Percentiles rank a stretch among this genome's conserved stretches.
These are phyloP conservation scores for Aleiodes testaceus DNA, from an alignment of 2,888 invertebrate species.

Conservation along the genomic window DNA sequence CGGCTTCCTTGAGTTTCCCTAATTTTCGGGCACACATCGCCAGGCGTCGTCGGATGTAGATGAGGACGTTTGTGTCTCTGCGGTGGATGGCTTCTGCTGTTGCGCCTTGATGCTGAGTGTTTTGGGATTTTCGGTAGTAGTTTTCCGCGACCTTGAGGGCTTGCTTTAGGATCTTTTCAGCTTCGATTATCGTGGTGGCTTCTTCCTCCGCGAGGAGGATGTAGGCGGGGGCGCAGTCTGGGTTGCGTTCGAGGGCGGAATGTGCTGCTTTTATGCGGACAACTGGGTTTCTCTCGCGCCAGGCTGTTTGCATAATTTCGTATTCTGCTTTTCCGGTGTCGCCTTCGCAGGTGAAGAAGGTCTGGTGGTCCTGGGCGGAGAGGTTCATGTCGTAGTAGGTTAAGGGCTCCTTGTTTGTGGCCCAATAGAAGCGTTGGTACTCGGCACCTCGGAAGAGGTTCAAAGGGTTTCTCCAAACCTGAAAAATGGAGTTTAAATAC, in stretches of 20 bases:
- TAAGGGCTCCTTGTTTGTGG: constrained; percentile 93
- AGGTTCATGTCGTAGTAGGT: constrained; percentile 99
- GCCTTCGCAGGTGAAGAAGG: constrained; percentile 93
- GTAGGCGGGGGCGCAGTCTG: constrained; percentile 95
- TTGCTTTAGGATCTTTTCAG: constrained; percentile 87
- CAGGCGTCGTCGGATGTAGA: constrained; percentile 93
- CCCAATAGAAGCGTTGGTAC: constrained; percentile 95
- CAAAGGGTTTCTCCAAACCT: constrained; percentile 92
- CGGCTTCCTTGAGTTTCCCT: constrained; percentile 94
- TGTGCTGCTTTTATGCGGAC: constrained; percentile 93
- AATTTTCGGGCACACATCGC: constrained; percentile 98
- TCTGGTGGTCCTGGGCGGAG: constrained; percentile 98
- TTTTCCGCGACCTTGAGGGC: constrained; percentile 89
- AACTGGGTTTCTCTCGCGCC: constrained; percentile 94
- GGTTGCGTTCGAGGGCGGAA: constrained; percentile 87
- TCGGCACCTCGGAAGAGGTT: constrained; percentile 96
- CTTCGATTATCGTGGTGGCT: constrained; percentile 92
- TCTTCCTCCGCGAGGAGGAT: constrained; percentile 98
- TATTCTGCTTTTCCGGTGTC: constrained; percentile 91
- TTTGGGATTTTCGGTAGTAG: constrained; percentile 87
- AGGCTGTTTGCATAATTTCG: constrained; percentile 96
- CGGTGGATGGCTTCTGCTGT: constrained; percentile 85
- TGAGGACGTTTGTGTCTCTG: constrained; percentile 93
- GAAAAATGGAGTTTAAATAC: too few species aligned
- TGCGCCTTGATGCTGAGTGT: constrained; percentile 84